These are phyloP conservation scores for Amphimallon solstitiale DNA, from an alignment of 2,888 invertebrate species.

Conservation along the genomic window DNA sequence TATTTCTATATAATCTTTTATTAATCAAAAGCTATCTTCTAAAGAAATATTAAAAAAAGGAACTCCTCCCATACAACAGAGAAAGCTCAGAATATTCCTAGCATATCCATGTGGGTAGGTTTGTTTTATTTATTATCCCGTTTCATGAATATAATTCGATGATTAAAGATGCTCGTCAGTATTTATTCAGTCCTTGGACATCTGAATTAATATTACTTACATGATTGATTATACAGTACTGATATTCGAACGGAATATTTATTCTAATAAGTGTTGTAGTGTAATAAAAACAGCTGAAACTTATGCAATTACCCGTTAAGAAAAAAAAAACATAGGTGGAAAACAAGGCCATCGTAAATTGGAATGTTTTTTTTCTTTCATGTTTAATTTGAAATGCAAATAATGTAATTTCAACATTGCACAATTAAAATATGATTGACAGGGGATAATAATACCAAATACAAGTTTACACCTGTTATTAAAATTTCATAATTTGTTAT, in stretches of 20 bases:
- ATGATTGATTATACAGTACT: too few species aligned
- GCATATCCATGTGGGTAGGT: too few species aligned
- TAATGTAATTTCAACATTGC: background rate
- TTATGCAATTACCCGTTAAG: background rate
- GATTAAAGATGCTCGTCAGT: too few species aligned
- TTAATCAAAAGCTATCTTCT: too few species aligned
- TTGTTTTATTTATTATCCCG: too few species aligned
- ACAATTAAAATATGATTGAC: background rate
- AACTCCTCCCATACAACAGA: too few species aligned
- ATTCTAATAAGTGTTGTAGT: background rate
- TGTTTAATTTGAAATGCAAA: constrained; percentile 13
- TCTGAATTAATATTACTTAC: too few species aligned
- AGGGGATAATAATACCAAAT: background rate
- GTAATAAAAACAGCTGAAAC: background rate
- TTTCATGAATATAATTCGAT: too few species aligned
- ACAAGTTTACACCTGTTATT: background rate
- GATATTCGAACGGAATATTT: background rate
- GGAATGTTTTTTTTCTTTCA: background rate
- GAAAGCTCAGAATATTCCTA: too few species aligned
- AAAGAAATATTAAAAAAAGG: too few species aligned
- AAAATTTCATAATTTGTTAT: background rate
- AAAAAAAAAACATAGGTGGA: background rate
- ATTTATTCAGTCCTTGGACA: too few species aligned
- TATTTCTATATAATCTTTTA: too few species aligned
- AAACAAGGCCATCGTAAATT: constrained; percentile 17